Base-by-base conservation (phyloP, 2,888 invertebrate species). In the Nomada fabriciana region DNA sequence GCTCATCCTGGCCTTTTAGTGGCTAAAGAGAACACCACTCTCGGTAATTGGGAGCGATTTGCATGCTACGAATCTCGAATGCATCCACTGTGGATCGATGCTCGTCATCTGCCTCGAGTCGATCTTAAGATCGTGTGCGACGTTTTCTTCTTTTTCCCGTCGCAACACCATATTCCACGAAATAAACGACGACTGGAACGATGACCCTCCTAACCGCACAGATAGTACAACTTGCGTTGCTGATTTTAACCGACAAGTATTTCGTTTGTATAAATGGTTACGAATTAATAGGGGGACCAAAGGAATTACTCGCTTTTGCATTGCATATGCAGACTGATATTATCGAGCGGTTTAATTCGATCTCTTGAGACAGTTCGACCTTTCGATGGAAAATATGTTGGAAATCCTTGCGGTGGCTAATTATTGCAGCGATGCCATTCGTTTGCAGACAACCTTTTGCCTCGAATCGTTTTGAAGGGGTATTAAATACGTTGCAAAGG, bases 1-100 rank as follows among this genome's bases (percentile, higher is more conserved):
- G 83, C 84, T 72, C 64, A 76, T 72, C 70, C 76, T 68, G 29
- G 13, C 9, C 67, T 50, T 36, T 36, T 47, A 47, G 70, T 68
- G 72, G 64, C 76, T 85, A 87, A 83, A 76, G 79, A 81, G 86
- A 73, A 63, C 76, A 70, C 76, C 86, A 86, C 86, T 86, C 80
- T 80, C 79, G 70, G 79, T 86, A 86, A 86, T 86, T 86, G 86
- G 85, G 69, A 77, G 80, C 80, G 82, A 86, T 86, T 86, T 86
- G 84, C 84, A 82, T 86, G 75, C 77, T 68, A 70, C 57, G 76
- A 76, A 75, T 83, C 80, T 85, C 64, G 59, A 70, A 76, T 76
- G 70, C 64, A 36, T 59, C 57, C 65, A 11, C 60, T 47, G 18
- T 47, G 53, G 70, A 76, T 76, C 76, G 77, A 79, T 76, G 52